Percentiles rank a stretch among this genome's conserved stretches.
Conservation (phyloP, 2,113 vertebrate species). For the Lepus timidus region DNA sequence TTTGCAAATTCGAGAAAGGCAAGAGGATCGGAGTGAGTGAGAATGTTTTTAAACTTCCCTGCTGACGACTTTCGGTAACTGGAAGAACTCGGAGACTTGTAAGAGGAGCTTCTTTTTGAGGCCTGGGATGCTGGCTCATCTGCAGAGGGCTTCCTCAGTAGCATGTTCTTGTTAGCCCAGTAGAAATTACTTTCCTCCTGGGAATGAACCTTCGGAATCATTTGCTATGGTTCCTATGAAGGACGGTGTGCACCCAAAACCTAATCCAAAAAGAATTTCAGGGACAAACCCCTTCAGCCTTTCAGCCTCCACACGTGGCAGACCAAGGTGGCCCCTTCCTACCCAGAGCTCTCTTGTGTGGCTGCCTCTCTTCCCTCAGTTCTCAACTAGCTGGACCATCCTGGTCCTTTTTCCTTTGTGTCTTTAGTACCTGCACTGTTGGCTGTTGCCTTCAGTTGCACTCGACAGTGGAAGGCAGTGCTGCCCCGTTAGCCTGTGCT, state of each 20-base stretch:
- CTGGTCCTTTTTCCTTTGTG: slow-evolving; percentile 27
- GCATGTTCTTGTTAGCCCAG: not conserved
- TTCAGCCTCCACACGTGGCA: not conserved
- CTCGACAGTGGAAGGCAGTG: slow-evolving; percentile 61
- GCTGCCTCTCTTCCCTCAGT: slow-evolving; percentile 13
- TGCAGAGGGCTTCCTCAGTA: not conserved
- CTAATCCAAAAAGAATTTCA: slow-evolving; percentile 14
- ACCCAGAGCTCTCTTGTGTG: slow-evolving; percentile 41
- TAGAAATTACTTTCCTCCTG: slow-evolving; percentile 36
- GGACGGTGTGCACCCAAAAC: not conserved
- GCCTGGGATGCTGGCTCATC: not conserved
- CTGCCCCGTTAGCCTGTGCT: slow-evolving; percentile 72
- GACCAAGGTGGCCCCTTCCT: slow-evolving; percentile 35
- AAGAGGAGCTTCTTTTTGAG: not conserved
- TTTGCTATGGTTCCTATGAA: slow-evolving; percentile 8
- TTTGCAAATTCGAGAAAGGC: slow-evolving; percentile 35
- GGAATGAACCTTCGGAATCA: slow-evolving; percentile 58
- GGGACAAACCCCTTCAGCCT: not conserved
- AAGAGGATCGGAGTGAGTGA: not conserved
- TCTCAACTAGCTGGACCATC: slow-evolving; percentile 46
- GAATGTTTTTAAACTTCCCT: not conserved
- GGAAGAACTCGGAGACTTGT: not conserved
- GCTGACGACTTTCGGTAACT: not conserved
- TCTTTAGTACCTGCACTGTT: not conserved
- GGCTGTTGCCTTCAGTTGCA: slow-evolving; percentile 67